Evolutionary conservation across 2,113 vertebrate species (phyloP).

Genomic region (Menura novaehollandiae): DNA sequence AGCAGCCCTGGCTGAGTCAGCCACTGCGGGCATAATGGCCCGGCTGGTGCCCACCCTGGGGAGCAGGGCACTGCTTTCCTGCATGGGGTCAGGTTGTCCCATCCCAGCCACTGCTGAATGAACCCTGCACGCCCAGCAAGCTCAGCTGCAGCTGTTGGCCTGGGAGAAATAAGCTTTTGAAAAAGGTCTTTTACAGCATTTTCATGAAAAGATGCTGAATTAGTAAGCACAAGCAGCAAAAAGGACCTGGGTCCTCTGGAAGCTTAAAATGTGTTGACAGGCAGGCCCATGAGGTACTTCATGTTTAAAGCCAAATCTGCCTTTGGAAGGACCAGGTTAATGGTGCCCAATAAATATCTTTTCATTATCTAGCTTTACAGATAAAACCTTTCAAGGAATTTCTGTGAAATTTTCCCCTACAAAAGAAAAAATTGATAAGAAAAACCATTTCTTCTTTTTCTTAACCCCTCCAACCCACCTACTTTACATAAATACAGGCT

Average conservation of each 20-base stretch:
- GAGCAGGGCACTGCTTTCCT: background rate
- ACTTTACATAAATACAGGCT: background rate
- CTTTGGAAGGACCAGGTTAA: background rate
- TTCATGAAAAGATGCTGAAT: background rate
- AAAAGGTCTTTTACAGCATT: background rate
- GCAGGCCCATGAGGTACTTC: background rate
- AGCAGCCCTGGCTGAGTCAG: background rate
- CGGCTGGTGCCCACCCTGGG: rapidly evolving
- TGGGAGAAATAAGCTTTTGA: background rate
- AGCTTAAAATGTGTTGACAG: background rate
- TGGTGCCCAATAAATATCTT: background rate
- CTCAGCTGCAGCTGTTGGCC: rapidly evolving
- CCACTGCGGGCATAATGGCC: rapidly evolving
- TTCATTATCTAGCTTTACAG: background rate
- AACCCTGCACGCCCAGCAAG: rapidly evolving
- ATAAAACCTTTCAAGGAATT: background rate
- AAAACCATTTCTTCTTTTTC: background rate
- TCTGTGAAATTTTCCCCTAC: background rate
- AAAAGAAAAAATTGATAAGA: background rate
- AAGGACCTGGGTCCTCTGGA: background rate
- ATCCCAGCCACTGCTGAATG: background rate
- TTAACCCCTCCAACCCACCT: background rate
- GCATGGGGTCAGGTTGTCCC: rapidly evolving
- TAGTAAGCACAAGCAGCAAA: background rate
- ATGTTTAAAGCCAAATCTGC: conserved; percentile 11